Evolutionary conservation across 1,140 invertebrate species (phyloP).

Genomic region (Bombus sylvicola): DNA sequence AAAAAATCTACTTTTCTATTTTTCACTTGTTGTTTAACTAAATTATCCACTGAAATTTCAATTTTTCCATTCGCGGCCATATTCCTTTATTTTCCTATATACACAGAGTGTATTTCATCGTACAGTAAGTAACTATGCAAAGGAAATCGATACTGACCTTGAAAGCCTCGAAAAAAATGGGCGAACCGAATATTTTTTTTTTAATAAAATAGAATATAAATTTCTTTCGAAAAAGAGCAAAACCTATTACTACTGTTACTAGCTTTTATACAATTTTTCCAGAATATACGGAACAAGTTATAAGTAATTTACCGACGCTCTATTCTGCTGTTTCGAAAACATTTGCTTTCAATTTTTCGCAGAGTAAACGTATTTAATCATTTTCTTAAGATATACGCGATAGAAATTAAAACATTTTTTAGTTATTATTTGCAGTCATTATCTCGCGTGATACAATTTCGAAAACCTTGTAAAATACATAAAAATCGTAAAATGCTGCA

Average conservation of each 20-base stretch:
- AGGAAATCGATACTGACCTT: constrained; percentile 23
- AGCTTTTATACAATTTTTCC: background rate
- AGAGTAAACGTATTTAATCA: background rate
- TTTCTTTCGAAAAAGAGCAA: background rate
- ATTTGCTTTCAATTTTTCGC: background rate
- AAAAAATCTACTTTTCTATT: background rate
- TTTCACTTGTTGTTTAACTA: background rate
- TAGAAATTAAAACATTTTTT: background rate
- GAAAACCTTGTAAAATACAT: background rate
- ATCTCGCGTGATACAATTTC: background rate
- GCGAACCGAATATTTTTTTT: background rate
- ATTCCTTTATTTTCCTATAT: background rate
- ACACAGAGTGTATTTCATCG: background rate
- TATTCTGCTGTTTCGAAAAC: background rate
- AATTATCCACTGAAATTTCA: background rate
- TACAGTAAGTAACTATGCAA: background rate
- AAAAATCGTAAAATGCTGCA: background rate
- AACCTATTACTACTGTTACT: background rate
- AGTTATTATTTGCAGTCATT: background rate
- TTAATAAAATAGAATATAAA: background rate
- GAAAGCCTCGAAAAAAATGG: constrained; percentile 9
- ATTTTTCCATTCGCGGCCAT: background rate
- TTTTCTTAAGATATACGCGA: background rate
- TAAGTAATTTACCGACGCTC: background rate
- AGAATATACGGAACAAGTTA: background rate